phyloP scores from a whole-genome alignment of 2,113 vertebrate species.

The Eira barbara region DNA sequence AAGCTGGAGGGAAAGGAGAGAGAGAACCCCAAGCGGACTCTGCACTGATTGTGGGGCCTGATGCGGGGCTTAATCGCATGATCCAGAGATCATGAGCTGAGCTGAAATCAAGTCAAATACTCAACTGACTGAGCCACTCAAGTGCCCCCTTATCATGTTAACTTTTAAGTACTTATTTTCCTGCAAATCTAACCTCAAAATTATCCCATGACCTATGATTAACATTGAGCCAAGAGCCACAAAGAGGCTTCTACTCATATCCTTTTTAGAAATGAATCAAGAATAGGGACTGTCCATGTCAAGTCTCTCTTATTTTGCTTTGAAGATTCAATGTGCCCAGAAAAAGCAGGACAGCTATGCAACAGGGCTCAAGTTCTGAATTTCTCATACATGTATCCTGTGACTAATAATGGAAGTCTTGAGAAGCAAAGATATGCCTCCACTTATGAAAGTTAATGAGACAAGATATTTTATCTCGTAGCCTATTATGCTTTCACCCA shows the following conservation, averaged over 20 bases:
- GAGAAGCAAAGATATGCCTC: background rate
- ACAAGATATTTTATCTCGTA: slow-evolving; percentile 2
- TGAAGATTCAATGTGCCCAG: background rate
- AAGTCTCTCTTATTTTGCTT: background rate
- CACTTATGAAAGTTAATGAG: background rate
- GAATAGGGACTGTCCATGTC: background rate
- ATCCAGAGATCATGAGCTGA: background rate
- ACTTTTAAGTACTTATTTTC: slow-evolving; percentile 17
- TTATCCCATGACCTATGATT: background rate
- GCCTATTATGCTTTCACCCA: background rate
- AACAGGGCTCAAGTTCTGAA: background rate
- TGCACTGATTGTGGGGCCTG: background rate
- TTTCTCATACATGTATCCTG: background rate
- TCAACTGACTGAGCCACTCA: background rate
- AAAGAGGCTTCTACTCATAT: background rate
- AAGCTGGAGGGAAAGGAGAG: background rate
- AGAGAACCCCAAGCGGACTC: background rate
- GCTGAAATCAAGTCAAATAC: background rate
- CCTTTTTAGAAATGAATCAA: background rate
- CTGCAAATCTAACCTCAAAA: background rate
- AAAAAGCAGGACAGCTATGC: background rate
- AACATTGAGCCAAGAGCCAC: slow-evolving; percentile 8
- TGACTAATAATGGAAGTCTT: background rate
- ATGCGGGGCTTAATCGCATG: background rate
- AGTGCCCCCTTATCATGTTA: background rate